Base-by-base conservation (phyloP, 2,797 vertebrate species). In the Girardinus metallicus region DNA sequence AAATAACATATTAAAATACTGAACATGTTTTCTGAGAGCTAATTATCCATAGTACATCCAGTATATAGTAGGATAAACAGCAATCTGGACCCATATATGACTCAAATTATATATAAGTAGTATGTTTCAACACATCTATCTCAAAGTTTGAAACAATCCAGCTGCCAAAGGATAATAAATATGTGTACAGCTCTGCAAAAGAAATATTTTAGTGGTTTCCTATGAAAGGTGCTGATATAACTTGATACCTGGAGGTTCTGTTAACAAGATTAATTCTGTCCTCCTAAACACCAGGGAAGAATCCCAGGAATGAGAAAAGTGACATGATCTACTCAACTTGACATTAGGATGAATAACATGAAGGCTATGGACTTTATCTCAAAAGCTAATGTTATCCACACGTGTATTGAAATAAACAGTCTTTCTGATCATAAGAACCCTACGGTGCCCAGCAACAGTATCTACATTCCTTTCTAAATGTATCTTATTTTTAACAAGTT, bases 201-300 rank as follows among this genome's bases (percentile, higher is more conserved):
- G 13, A 16, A 34, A 29, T 36, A 31, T 29, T 60, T 11, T 13
- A 4, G n/a, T 60, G 55, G n/a, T 29, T 31, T 55, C 21, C 53
- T 26, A n/a, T 55, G 53, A 55, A 43, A 39, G 39, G 29, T 46
- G 76, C 7, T 26, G 31, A 13, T 49, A 26, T 64, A 74, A 72
- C 62, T 66, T 2, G 6, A 78, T 70, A 74, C 62, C 44, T 74
- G 68, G 39, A 39, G 76, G 73, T 49, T 60, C 26, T n/a, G 66
- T 85, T 76, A 85, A 92, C 83, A 73, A 80, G 78, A 87, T 88
- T 83, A 83, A 91, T 84, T 92, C 84, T 86, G 83, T 64, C 80
- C 87, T 80, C 86, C 66, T 84, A 87, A 88, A 88, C 84, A 78
- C 83, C 60, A 47, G 64, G 39, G 76, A 84, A 85, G 88, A 91